Evolutionary conservation across 92 coral and sea anemone species (phyloP).

Genomic region (Siderastrea radians): DNA sequence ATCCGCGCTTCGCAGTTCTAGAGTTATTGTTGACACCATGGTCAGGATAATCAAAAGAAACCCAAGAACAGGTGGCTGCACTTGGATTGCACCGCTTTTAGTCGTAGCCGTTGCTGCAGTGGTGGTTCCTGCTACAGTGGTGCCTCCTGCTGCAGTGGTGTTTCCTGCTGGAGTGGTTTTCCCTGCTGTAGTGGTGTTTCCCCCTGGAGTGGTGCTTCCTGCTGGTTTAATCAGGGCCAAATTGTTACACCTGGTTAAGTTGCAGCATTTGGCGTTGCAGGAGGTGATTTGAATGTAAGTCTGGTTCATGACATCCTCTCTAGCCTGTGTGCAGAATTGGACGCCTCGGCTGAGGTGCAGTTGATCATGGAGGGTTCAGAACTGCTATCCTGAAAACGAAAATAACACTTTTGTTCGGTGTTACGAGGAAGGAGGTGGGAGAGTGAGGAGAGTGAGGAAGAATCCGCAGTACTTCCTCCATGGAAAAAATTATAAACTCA

Average conservation of each 20-base stretch:
- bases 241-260: neutral
- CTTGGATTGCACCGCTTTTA: neutral
- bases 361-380: constrained; percentile 5
- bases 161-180: too few relatives aligned
- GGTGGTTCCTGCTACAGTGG: too few relatives aligned
- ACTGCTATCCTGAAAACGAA: neutral
- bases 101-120: neutral
- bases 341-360: neutral
- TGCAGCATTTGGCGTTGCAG: constrained; percentile 8
- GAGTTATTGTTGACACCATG: neutral
- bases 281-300: neutral
- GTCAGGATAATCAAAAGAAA: neutral
- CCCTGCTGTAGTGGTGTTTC: too few relatives aligned
- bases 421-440: too few relatives aligned
- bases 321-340: neutral
- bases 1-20: too few relatives aligned
- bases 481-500: too few relatives aligned
- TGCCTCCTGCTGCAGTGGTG: too few relatives aligned
- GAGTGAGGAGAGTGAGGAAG: too few relatives aligned
- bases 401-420: neutral
- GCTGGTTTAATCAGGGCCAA: neutral
- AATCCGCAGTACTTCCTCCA: too few relatives aligned
- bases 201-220: neutral
- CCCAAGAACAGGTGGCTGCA: neutral
- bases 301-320: neutral